Percentiles rank a stretch among this genome's conserved stretches.
These are phyloP conservation scores for Colostygia pectinataria DNA, from an alignment of 2,888 invertebrate species.

Conservation along the genomic window DNA sequence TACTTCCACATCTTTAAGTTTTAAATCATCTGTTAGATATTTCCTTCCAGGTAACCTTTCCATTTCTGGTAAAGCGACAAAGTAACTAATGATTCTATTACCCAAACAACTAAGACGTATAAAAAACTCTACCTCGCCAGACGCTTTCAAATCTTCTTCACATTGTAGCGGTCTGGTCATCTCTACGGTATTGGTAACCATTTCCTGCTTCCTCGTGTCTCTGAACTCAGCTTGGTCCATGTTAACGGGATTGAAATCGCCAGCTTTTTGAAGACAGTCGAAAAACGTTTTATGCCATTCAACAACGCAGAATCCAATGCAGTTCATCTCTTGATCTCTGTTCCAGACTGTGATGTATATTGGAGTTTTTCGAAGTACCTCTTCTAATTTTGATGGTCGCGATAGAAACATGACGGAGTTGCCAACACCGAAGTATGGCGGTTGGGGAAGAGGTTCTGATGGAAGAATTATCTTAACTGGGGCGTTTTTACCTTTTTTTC, in stretches of 20 bases:
- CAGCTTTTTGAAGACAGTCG: constrained; percentile 58
- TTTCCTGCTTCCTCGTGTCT: constrained; percentile 60
- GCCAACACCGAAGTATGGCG: constrained; percentile 75
- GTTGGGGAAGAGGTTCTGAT: constrained; percentile 73
- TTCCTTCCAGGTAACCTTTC: constrained; percentile 73
- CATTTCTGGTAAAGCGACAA: constrained; percentile 72
- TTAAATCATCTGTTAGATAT: constrained; percentile 67
- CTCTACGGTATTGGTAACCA: constrained; percentile 70
- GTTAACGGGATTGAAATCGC: constrained; percentile 64
- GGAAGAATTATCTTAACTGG: constrained; percentile 60
- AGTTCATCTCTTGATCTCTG: constrained; percentile 69
- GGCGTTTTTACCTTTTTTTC: constrained; percentile 50
- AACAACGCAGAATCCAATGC: constrained; percentile 63
- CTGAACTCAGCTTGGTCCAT: constrained; percentile 70
- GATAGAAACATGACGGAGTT: constrained; percentile 72
- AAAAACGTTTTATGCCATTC: constrained; percentile 73
- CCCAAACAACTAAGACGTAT: constrained; percentile 69
- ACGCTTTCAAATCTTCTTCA: constrained; percentile 71
- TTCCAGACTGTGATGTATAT: constrained; percentile 75
- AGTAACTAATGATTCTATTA: constrained; percentile 64
- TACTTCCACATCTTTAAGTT: constrained; percentile 72
- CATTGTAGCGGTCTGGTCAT: constrained; percentile 62
- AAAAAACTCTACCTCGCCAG: constrained; percentile 71
- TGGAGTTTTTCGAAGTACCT: constrained; percentile 64
- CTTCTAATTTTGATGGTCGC: constrained; percentile 67